These are phyloP conservation scores for Datnioides undecimradiatus DNA, from an alignment of 2,113 vertebrate genomes.

Conservation along the genomic window DNA sequence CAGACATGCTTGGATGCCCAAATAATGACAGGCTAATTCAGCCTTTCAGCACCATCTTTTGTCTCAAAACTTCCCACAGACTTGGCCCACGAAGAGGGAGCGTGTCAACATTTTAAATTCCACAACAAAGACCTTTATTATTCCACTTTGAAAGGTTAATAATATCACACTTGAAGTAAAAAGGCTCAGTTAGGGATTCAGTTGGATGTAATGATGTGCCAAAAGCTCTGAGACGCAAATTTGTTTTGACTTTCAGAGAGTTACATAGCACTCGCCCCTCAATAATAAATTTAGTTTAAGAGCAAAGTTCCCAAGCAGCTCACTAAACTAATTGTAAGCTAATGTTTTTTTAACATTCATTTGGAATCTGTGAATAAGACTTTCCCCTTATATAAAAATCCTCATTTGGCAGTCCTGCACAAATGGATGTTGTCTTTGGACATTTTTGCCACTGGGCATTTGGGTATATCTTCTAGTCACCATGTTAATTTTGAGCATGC, in stretches of 20 bases:
- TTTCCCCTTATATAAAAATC: constrained; percentile 71
- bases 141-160: constrained; percentile 63
- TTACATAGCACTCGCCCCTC: constrained; percentile 50
- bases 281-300: constrained; percentile 67
- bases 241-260: constrained; percentile 68
- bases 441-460: constrained; percentile 38
- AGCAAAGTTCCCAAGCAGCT: constrained; percentile 66
- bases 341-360: constrained; percentile 66
- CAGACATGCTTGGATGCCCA: constrained; percentile 54
- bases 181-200: constrained; percentile 41
- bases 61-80: constrained; percentile 68
- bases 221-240: constrained; percentile 55
- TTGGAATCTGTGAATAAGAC: constrained; percentile 71
- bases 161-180: constrained; percentile 56
- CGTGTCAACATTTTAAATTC: constrained; percentile 71
- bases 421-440: constrained; percentile 77
- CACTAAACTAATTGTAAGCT: constrained; percentile 66
- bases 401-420: constrained; percentile 52
- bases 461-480: constrained; percentile 56
- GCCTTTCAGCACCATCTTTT: constrained; percentile 76
- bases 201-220: constrained; percentile 48
- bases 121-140: constrained; percentile 66
- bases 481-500: constrained; percentile 54
- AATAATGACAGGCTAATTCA: constrained; percentile 78
- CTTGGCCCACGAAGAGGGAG: constrained; percentile 47